Evolutionary conservation across 1,140 invertebrate genomes (phyloP).

Genomic region (Eufriesea mexicana): DNA sequence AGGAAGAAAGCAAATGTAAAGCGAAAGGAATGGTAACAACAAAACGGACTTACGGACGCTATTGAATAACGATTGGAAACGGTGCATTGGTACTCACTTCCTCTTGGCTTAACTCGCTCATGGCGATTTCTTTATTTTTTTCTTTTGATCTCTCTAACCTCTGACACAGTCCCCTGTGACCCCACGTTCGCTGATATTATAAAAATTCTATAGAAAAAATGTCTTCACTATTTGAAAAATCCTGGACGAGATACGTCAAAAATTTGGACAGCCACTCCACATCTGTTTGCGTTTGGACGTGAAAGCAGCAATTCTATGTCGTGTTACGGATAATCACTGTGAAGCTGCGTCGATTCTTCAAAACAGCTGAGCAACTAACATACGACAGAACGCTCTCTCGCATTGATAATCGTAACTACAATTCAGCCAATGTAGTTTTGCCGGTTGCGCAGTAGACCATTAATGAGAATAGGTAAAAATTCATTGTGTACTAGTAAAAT

Average conservation of each 20-base stretch:
- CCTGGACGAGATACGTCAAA: conserved; percentile 73
- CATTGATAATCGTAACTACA: conserved; percentile 31
- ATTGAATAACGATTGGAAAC: conserved; percentile 41
- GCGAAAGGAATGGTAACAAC: conserved; percentile 23
- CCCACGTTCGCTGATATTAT: conserved; percentile 17
- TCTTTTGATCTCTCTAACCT: conserved; percentile 32
- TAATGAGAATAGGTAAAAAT: not conserved
- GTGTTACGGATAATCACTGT: conserved; percentile 64
- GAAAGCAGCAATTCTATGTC: conserved; percentile 63
- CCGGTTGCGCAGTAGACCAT: not conserved
- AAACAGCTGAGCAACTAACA: conserved; percentile 76
- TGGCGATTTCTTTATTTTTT: conserved; percentile 72
- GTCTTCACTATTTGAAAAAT: conserved; percentile 25
- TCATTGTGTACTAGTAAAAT: not conserved
- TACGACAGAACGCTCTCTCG: conserved; percentile 48
- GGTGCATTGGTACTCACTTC: conserved; percentile 83
- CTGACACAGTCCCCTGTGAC: conserved; percentile 14
- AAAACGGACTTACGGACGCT: conserved; percentile 31
- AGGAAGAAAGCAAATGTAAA: not conserved
- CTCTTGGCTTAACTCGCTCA: conserved; percentile 89
- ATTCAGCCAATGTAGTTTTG: not conserved
- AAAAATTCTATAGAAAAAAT: conserved; percentile 31
- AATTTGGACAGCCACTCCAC: conserved; percentile 78
- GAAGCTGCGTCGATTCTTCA: conserved; percentile 70
- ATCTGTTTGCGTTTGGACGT: conserved; percentile 76